phyloP scores from a whole-genome alignment of 2,888 invertebrate genomes.

The Drosophila suboccidentalis region DNA sequence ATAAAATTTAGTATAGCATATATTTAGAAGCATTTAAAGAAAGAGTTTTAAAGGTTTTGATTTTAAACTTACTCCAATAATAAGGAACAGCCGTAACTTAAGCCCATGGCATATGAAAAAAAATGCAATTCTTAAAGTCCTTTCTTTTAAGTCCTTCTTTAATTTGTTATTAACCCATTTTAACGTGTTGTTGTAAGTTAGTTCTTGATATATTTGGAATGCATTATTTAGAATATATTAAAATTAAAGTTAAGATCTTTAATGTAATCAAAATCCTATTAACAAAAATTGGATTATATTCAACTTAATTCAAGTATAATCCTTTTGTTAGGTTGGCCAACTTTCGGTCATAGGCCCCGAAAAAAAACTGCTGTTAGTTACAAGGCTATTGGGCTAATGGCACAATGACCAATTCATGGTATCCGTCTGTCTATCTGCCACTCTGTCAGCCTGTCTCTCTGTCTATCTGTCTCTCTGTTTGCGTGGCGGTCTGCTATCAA shows the following conservation, averaged over 20 bases:
- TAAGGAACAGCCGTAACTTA: no score
- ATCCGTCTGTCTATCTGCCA: constrained; percentile 8
- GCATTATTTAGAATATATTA: neutral
- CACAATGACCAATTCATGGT: constrained; percentile 41
- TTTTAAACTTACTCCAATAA: neutral
- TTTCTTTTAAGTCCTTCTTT: no score
- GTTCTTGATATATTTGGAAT: neutral
- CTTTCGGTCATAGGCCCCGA: constrained; percentile 11
- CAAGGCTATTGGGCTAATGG: constrained; percentile 36
- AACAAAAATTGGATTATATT: neutral
- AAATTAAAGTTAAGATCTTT: neutral
- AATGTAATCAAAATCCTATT: neutral
- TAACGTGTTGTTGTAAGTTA: neutral
- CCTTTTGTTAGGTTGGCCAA: constrained; percentile 1
- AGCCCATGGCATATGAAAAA: no score
- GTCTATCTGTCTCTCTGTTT: constrained; percentile 5
- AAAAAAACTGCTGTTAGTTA: constrained; percentile 2
- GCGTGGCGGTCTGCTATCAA: constrained; percentile 47
- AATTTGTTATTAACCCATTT: neutral
- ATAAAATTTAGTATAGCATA: neutral
- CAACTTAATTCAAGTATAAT: constrained; percentile 1
- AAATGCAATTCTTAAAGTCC: no score
- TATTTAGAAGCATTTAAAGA: neutral
- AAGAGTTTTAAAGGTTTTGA: neutral
- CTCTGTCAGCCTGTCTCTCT: constrained; percentile 9